phyloP scores from a whole-genome alignment of 2,888 invertebrate species.

The Chesias legatella region DNA sequence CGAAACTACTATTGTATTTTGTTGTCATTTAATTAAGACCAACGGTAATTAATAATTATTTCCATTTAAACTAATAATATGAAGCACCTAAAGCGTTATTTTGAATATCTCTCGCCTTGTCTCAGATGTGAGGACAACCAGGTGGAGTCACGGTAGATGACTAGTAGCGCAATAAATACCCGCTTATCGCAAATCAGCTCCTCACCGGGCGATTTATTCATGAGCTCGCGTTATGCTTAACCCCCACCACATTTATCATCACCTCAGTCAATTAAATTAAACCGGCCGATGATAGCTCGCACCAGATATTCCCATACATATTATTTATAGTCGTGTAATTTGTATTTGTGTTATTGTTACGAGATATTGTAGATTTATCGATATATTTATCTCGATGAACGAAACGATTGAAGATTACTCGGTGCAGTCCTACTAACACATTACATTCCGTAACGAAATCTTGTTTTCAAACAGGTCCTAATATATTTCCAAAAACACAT shows the following conservation, averaged over 20 bases:
- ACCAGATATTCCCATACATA: conserved; percentile 62
- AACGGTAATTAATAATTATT: no score
- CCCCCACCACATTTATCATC: conserved; percentile 75
- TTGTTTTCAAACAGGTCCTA: neutral
- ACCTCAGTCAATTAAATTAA: conserved; percentile 77
- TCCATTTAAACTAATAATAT: no score
- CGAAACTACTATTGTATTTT: no score
- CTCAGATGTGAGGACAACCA: no score
- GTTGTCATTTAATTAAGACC: no score
- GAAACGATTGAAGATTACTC: conserved; percentile 23
- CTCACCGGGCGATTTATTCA: conserved; percentile 74
- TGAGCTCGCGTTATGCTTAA: conserved; percentile 69
- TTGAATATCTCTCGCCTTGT: no score
- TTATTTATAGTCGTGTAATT: conserved; percentile 57
- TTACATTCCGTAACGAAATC: neutral
- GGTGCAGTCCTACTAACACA: conserved; percentile 7
- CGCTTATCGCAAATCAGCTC: conserved; percentile 79
- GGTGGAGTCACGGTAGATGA: conserved; percentile 50
- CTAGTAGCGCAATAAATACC: conserved; percentile 76
- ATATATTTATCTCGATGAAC: conserved; percentile 21
- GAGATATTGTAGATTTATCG: conserved; percentile 29
- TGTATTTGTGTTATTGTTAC: conserved; percentile 32
- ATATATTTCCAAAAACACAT: neutral
- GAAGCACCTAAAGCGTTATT: no score
- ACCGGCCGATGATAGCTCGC: conserved; percentile 68